These are phyloP conservation scores for Columbina picui DNA, from an alignment of 2,113 vertebrate species.

Conservation along the genomic window DNA sequence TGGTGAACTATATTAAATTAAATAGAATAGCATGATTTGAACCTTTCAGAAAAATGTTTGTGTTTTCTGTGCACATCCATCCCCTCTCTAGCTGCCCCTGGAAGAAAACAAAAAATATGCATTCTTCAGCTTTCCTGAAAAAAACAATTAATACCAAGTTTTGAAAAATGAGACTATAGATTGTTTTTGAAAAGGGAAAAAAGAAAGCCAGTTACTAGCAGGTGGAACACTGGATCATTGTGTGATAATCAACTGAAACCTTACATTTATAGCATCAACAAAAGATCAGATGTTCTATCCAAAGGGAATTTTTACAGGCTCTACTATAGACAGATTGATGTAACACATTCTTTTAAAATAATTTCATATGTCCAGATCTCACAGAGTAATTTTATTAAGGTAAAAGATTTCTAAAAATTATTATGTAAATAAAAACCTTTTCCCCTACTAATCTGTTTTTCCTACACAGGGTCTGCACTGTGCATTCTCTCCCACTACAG, in stretches of 20 bases:
- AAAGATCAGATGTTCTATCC: background rate
- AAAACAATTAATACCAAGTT: background rate
- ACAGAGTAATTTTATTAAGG: background rate
- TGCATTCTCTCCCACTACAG: background rate
- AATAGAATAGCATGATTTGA: background rate
- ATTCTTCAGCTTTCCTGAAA: background rate
- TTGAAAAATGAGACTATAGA: background rate
- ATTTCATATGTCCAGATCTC: fast-evolving
- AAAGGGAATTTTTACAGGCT: background rate
- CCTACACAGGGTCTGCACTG: background rate
- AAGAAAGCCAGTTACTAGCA: fast-evolving
- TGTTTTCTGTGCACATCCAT: background rate
- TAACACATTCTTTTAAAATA: background rate
- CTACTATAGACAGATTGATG: background rate
- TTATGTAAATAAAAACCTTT: background rate
- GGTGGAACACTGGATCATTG: background rate
- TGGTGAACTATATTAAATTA: background rate
- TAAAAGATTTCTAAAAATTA: background rate
- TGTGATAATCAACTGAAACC: background rate
- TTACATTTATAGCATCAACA: background rate
- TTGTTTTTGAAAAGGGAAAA: background rate
- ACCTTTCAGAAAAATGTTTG: background rate
- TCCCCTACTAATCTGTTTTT: fast-evolving
- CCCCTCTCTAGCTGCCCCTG: background rate
- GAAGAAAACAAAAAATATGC: background rate